Evolutionary conservation across 2,888 invertebrate species (phyloP).

Genomic region (Carabus problematicus): DNA sequence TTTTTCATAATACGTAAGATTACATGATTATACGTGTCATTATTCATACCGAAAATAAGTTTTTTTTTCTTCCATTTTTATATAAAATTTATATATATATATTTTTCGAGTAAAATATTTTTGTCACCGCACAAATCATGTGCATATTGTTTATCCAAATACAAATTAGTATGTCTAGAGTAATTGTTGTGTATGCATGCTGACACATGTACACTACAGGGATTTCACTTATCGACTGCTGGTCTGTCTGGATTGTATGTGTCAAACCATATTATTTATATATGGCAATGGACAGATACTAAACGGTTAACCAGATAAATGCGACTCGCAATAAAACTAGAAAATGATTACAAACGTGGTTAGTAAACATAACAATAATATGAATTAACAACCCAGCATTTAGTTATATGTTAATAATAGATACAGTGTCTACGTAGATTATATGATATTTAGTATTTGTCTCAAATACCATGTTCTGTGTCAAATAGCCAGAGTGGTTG

Average conservation of each 20-base stretch:
- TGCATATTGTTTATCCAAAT: conserved; percentile 31
- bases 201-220: no score
- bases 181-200: neutral
- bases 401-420: conserved; percentile 11
- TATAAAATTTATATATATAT: conserved; percentile 40
- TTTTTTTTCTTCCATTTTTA: conserved; percentile 30
- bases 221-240: neutral
- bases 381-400: conserved; percentile 38
- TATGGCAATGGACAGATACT: neutral
- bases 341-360: conserved; percentile 3
- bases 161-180: conserved; percentile 31
- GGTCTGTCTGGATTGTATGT: neutral
- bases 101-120: conserved; percentile 24
- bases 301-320: conserved; percentile 3
- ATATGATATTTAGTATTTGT: conserved; percentile 30
- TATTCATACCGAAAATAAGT: conserved; percentile 38
- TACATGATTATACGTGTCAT: conserved; percentile 20
- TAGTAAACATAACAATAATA: conserved; percentile 25
- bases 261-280: no score
- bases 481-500: conserved; percentile 32
- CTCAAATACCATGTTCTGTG: conserved; percentile 41
- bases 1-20: conserved; percentile 18
- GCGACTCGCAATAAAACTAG: neutral
- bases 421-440: conserved; percentile 1
- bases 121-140: conserved; percentile 38